These are phyloP conservation scores for Hippocampus mohnikei DNA, from an alignment of 2,113 vertebrate genomes.

Conservation along the genomic window DNA sequence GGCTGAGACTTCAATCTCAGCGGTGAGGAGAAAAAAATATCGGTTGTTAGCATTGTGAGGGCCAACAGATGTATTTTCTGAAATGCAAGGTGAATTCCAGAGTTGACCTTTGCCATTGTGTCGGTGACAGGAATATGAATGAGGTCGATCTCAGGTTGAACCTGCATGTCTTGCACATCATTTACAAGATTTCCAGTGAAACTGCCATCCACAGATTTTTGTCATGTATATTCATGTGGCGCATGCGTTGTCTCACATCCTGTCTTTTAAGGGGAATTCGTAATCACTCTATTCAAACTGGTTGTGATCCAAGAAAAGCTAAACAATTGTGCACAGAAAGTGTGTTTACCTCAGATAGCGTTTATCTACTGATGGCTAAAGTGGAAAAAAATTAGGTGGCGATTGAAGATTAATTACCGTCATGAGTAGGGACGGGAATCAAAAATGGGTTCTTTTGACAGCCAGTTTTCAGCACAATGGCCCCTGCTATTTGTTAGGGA, in stretches of 20 bases:
- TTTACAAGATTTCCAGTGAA: conserved; percentile 36
- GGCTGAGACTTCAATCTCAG: conserved; percentile 10
- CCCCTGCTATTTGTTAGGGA: too few species aligned
- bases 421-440: background rate
- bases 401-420: background rate
- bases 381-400: background rate
- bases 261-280: conserved; percentile 46
- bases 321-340: conserved; percentile 31
- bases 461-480: too few species aligned
- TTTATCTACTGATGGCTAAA: conserved; percentile 19
- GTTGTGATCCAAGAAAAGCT: conserved; percentile 52
- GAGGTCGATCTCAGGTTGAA: conserved; percentile 33
- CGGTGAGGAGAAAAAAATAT: background rate
- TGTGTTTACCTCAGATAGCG: conserved; percentile 49
- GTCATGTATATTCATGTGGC: conserved; percentile 28
- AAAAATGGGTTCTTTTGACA: too few species aligned
- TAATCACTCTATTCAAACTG: conserved; percentile 43
- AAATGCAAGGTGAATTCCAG: conserved; percentile 55
- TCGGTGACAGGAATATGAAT: conserved; percentile 24
- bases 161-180: conserved; percentile 35
- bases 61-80: conserved; percentile 47
- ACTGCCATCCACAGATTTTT: conserved; percentile 20
- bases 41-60: conserved; percentile 34
- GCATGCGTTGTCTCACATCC: conserved; percentile 43
- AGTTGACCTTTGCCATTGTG: conserved; percentile 20